phyloP scores from a whole-genome alignment of 2,888 invertebrate genomes.

The Hypomecis atomaria region DNA sequence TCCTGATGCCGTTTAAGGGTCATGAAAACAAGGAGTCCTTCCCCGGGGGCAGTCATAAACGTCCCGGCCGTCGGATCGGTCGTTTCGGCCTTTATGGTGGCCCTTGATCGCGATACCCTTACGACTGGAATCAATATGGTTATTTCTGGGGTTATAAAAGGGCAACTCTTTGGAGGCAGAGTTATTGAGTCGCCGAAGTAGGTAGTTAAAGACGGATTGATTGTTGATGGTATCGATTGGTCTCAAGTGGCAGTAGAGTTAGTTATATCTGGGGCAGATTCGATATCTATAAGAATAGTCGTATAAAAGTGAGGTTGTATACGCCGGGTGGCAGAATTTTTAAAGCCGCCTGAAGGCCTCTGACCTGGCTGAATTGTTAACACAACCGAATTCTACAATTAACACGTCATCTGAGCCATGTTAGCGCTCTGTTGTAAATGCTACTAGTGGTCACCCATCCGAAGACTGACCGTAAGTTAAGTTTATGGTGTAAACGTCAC shows the following conservation, averaged over 20 bases:
- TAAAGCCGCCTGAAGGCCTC: too few species aligned
- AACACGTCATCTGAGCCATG: too few species aligned
- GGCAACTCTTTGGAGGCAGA: conserved; percentile 5
- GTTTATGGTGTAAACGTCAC: too few species aligned
- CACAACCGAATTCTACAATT: too few species aligned
- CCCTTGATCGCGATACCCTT: conserved; percentile 19
- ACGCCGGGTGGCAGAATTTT: too few species aligned
- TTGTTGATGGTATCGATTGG: neutral
- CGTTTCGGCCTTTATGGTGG: conserved; percentile 29
- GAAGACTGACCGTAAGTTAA: too few species aligned
- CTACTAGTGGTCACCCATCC: too few species aligned
- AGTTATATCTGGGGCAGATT: neutral
- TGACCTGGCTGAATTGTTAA: too few species aligned
- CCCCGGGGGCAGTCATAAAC: conserved; percentile 31
- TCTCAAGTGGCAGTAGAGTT: neutral
- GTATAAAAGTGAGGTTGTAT: too few species aligned
- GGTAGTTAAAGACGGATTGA: conserved; percentile 3
- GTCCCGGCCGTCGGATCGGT: conserved; percentile 17
- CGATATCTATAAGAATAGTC: neutral
- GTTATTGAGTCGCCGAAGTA: conserved; percentile 8
- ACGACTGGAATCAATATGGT: conserved; percentile 14
- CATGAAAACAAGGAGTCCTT: conserved; percentile 32
- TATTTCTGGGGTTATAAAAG: conserved; percentile 17
- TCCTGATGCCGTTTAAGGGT: conserved; percentile 21
- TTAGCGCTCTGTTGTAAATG: too few species aligned